Base-by-base conservation (phyloP, 2,113 vertebrate genomes). In the Campylorhamphus procurvoides region DNA sequence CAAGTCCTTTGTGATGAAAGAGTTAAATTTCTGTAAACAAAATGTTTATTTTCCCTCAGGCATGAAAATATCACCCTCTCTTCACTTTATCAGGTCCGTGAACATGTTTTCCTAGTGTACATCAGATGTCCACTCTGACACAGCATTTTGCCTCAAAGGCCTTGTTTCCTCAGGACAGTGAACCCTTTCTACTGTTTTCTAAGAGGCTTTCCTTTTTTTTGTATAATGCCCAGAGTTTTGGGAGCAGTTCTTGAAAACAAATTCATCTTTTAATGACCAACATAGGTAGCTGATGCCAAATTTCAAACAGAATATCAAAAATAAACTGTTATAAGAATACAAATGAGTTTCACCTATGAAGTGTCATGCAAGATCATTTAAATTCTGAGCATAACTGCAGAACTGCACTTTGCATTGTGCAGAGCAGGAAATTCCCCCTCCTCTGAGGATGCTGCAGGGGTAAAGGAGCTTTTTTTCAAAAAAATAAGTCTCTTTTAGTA, bases 301-400 rank as follows among this genome's bases (percentile, higher is more conserved):
- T 74, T 76, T 93, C 67, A 66, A 92, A 58, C 22, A 80, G 35
- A 56, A 79, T 95, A 94, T 76, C 74, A 69, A 93, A 95, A 96
- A 76, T n/a, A 95, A 94, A 72, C 44, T 64, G 14, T 83, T 77
- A 37, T 67, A 87, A 92, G 66, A 44, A 71, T 74, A 66, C 6
- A 3, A 90, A 71, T 87, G 37, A 84, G 29, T 94, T 95, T 94
- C 67, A 94, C 85, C 68, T 69, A 87, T 66, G 72, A 37, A 84
- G 7, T 82, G 23, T n/a, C 29, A 3, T 42, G 10, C 79, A 44
- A 37, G n/a, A 81, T 69, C 83, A 63, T 83, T 77, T 31, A 73
- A 59, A 87, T 60, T 71, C 58, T 71, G 56, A 91, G 22, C 42
- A 47, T 82, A 91, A 74, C 72, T 92, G 53, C 7, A 68, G 55